A percentile compares a stretch with the other conserved stretches of the same genome.
Evolutionary conservation across 2,888 invertebrate species (phyloP).

Genomic region (Emmelina monodactyla): DNA sequence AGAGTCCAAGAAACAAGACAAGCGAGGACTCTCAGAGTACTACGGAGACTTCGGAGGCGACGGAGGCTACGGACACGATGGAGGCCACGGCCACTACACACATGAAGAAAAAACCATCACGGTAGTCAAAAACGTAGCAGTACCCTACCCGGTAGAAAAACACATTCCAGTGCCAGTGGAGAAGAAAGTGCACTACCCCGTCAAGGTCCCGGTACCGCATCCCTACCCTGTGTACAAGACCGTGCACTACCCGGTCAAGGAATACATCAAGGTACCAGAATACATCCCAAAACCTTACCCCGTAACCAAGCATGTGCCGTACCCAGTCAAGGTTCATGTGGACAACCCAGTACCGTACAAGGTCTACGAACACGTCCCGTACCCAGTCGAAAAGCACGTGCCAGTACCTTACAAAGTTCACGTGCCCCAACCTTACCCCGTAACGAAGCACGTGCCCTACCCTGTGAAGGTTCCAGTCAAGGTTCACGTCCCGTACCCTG

Average conservation of each 20-base stretch:
- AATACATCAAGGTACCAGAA: conserved; percentile 71
- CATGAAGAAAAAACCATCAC: conserved; percentile 72
- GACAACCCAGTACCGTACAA: conserved; percentile 72
- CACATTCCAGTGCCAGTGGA: conserved; percentile 72
- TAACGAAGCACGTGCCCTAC: conserved; percentile 73
- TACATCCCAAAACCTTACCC: conserved; percentile 74
- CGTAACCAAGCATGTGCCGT: conserved; percentile 71
- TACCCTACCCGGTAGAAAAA: conserved; percentile 78
- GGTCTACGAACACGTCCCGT: conserved; percentile 69
- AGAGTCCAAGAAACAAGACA: conserved; percentile 63
- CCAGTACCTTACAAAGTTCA: conserved; percentile 74
- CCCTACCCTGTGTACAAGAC: conserved; percentile 76
- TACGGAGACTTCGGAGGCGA: conserved; percentile 45
- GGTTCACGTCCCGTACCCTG: conserved; percentile 77
- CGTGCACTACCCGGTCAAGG: conserved; percentile 71
- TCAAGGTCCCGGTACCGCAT: conserved; percentile 74
- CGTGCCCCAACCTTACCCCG: conserved; percentile 76
- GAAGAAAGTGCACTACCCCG: conserved; percentile 71
- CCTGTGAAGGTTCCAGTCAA: conserved; percentile 75
- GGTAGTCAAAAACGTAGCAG: conserved; percentile 74
- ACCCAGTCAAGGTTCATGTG: conserved; percentile 72
- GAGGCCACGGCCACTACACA: conserved; percentile 31
- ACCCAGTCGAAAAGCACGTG: conserved; percentile 75
- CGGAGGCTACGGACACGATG: conserved; percentile 24
- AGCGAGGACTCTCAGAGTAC: conserved; percentile 60